phyloP scores from a whole-genome alignment of 2,113 vertebrate species.

The Pseudois nayaur region DNA sequence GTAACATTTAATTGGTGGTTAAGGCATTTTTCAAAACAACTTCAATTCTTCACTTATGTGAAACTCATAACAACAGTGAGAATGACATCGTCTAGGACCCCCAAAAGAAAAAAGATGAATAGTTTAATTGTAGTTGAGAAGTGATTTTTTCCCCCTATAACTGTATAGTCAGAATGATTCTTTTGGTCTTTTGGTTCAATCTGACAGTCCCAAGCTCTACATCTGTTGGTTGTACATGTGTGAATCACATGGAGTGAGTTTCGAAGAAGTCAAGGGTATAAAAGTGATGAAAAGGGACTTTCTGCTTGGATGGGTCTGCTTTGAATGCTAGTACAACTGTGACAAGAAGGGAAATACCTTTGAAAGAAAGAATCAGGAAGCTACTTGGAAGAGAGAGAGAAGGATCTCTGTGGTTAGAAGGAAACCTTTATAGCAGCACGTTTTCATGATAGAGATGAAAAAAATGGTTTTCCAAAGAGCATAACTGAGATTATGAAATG shows the following conservation, averaged over 20 bases:
- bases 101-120: background rate
- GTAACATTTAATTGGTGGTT: background rate
- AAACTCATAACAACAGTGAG: background rate
- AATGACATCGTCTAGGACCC: background rate
- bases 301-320: background rate
- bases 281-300: background rate
- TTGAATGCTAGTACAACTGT: background rate
- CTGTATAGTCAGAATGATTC: background rate
- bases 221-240: background rate
- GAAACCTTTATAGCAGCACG: background rate
- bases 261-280: background rate
- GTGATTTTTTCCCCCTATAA: background rate
- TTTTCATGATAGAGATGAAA: background rate
- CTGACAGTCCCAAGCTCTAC: background rate
- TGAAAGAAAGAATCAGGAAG: background rate
- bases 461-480: background rate
- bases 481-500: background rate
- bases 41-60: background rate
- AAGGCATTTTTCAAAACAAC: background rate
- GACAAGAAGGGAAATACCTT: background rate
- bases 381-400: background rate
- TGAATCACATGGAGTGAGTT: background rate
- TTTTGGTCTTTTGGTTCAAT: background rate
- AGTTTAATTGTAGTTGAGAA: slow-evolving; percentile 9
- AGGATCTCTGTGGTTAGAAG: background rate